A percentile compares a stretch with the other conserved stretches of the same genome.
Conservation (phyloP, 2,113 vertebrate species). For the Ancistrus triradiatus region DNA sequence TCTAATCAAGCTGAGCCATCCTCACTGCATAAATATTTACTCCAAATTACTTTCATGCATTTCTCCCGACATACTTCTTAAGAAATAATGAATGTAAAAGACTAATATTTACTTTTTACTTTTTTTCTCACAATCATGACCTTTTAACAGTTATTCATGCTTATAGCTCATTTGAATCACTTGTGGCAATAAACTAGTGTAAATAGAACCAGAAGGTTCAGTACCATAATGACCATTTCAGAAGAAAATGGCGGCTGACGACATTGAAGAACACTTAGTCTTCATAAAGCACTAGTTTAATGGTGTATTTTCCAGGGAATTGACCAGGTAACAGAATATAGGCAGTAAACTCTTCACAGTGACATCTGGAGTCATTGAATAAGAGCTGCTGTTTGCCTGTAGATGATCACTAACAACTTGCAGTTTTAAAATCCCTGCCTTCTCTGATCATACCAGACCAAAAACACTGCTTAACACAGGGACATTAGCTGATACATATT, state of each 20-base stretch:
- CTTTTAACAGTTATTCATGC: background rate
- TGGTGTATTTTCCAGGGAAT: too few relatives aligned
- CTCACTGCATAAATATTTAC: slow-evolving; percentile 33
- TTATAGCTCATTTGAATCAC: background rate
- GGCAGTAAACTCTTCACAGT: background rate
- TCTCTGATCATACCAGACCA: too few relatives aligned
- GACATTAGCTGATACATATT: too few relatives aligned
- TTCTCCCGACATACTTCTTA: background rate
- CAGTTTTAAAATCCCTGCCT: too few relatives aligned
- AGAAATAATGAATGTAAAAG: slow-evolving; percentile 3
- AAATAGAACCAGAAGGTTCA: background rate
- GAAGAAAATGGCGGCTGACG: background rate
- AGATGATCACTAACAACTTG: too few relatives aligned
- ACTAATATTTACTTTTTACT: slow-evolving; percentile 25
- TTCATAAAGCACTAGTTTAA: background rate
- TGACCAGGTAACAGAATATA: too few relatives aligned
- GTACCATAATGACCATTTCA: slow-evolving; percentile 19
- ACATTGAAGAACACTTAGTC: background rate
- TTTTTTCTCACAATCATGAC: background rate
- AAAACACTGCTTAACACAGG: too few relatives aligned
- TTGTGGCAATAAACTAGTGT: background rate
- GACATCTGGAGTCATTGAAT: slow-evolving; percentile 16
- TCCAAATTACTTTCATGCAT: background rate
- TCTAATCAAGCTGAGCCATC: background rate
- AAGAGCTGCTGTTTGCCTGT: too few relatives aligned